phyloP scores from a whole-genome alignment of 2,888 invertebrate genomes.

The Apomyelois bistriatella region DNA sequence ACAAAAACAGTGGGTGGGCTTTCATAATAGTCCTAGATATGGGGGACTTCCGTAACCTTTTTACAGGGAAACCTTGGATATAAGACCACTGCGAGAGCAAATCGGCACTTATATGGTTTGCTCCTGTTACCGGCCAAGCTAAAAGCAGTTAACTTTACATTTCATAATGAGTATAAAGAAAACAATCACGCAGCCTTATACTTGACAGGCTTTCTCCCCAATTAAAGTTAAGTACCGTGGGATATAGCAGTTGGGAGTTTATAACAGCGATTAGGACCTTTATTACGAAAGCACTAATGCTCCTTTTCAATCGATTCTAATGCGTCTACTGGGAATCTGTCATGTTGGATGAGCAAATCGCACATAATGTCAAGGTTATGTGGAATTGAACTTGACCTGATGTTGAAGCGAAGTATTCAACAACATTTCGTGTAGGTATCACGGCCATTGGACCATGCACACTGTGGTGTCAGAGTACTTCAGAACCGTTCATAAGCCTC shows the following conservation, averaged over 20 bases:
- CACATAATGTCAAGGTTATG: conserved; percentile 4
- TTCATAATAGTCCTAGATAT: too few relatives aligned
- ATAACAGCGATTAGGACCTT: neutral
- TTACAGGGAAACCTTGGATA: too few relatives aligned
- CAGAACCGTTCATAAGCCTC: too few relatives aligned
- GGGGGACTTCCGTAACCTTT: too few relatives aligned
- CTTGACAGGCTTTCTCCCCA: conserved; percentile 3
- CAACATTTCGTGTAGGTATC: too few relatives aligned
- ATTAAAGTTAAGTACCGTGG: conserved; percentile 14
- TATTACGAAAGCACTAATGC: neutral
- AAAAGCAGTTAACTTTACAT: too few relatives aligned
- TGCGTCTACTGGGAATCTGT: neutral
- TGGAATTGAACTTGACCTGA: conserved; percentile 1
- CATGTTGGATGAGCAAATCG: conserved; percentile 3
- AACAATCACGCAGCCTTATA: neutral
- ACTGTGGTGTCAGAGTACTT: too few relatives aligned
- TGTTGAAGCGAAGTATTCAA: neutral
- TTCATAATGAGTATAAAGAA: neutral
- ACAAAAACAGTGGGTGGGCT: too few relatives aligned
- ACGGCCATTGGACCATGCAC: too few relatives aligned
- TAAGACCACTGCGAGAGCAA: too few relatives aligned
- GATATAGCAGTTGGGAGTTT: neutral
- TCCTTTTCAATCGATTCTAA: neutral
- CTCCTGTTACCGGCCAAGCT: too few relatives aligned
- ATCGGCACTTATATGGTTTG: too few relatives aligned